These are phyloP conservation scores for Thaleichthys pacificus DNA, from an alignment of 2,797 vertebrate genomes.

Conservation along the genomic window DNA sequence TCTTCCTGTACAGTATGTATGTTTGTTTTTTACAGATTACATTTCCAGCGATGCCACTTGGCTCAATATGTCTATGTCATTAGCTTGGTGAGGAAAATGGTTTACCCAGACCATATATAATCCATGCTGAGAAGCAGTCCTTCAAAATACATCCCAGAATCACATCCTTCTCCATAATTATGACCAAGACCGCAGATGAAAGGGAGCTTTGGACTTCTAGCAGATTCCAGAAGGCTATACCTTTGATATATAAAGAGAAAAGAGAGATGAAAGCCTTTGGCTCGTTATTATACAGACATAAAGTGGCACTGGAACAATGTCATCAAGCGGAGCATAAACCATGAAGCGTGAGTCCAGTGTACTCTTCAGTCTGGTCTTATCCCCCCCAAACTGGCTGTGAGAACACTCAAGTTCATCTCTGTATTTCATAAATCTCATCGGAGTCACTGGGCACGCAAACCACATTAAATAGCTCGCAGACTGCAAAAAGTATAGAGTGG, in stretches of 20 bases:
- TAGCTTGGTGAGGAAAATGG: slow-evolving; percentile 60
- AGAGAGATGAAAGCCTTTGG: slow-evolving; percentile 44
- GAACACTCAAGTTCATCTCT: too few relatives aligned
- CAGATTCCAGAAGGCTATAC: slow-evolving; percentile 53
- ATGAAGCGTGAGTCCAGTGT: background rate
- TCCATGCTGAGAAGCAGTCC: slow-evolving; percentile 56
- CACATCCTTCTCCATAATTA: slow-evolving; percentile 66
- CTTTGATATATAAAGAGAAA: slow-evolving; percentile 54
- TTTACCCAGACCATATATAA: slow-evolving; percentile 66
- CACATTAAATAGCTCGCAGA: too few relatives aligned
- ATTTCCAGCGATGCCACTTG: slow-evolving; percentile 58
- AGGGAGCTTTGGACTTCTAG: slow-evolving; percentile 57
- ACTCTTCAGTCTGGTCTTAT: too few relatives aligned
- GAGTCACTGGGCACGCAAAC: too few relatives aligned
- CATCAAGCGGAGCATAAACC: slow-evolving; percentile 29
- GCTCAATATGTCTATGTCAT: slow-evolving; percentile 58
- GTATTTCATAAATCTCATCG: too few relatives aligned
- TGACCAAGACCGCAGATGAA: slow-evolving; percentile 59
- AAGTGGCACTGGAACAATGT: slow-evolving; percentile 37
- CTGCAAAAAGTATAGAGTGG: too few relatives aligned
- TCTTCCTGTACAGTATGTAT: slow-evolving; percentile 2
- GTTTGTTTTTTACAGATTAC: background rate
- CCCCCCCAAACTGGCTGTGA: too few relatives aligned
- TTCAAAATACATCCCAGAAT: slow-evolving; percentile 47
- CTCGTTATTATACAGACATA: slow-evolving; percentile 37